These are phyloP conservation scores for Proisotoma minuta DNA, from an alignment of 2,888 invertebrate genomes.

Conservation along the genomic window DNA sequence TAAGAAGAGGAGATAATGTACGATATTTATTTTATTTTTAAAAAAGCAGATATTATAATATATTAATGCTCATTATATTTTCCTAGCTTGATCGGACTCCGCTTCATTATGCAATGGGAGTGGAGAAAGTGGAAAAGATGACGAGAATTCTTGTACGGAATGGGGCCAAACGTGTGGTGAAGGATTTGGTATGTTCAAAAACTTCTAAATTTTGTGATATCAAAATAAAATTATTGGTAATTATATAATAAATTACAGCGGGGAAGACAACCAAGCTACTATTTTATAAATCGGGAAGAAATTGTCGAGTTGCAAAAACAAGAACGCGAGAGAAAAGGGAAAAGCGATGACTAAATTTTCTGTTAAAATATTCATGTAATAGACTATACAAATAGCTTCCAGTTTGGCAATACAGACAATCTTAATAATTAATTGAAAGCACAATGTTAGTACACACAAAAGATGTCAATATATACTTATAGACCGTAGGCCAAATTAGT, in stretches of 20 bases:
- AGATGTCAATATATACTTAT: no score
- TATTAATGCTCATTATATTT: conserved; percentile 43
- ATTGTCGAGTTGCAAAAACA: conserved; percentile 66
- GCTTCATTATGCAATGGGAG: conserved; percentile 85
- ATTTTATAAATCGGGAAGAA: conserved; percentile 87
- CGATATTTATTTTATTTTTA: conserved; percentile 49
- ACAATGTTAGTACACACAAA: no score
- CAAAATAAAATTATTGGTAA: neutral
- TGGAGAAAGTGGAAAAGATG: conserved; percentile 74
- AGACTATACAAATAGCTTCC: no score
- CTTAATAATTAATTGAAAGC: no score
- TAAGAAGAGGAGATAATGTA: conserved; percentile 79
- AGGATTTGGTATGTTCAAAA: conserved; percentile 63
- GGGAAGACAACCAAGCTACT: conserved; percentile 83
- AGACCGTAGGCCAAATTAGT: no score
- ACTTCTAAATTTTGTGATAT: neutral
- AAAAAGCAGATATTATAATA: neutral
- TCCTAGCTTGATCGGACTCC: conserved; percentile 78
- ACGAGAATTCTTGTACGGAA: conserved; percentile 74
- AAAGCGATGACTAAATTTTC: no score
- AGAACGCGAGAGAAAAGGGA: no score
- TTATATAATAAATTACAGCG: conserved; percentile 55
- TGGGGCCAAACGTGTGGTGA: conserved; percentile 74
- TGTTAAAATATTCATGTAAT: no score
- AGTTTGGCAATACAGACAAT: no score